A percentile compares a stretch with the other conserved stretches of the same genome.
Conservation (phyloP, 1,140 invertebrate species). For the Plectrocnemia conspersa region DNA sequence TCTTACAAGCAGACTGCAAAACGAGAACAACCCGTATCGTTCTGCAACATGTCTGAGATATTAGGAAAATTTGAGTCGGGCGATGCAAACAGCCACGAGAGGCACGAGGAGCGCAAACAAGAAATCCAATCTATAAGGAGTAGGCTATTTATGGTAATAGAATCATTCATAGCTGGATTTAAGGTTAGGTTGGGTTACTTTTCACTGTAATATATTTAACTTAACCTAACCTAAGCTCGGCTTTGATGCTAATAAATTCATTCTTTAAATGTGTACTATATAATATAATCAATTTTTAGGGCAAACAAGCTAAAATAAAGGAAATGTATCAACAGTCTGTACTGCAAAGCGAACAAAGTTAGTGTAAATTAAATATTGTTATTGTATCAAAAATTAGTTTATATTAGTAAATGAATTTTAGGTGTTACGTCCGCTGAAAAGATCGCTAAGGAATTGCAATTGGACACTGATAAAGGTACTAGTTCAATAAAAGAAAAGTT, state of each 20-base stretch:
- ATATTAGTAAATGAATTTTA: slow-evolving; percentile 33
- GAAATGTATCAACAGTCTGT: slow-evolving; percentile 88
- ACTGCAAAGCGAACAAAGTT: slow-evolving; percentile 65
- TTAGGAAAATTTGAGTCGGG: slow-evolving; percentile 73
- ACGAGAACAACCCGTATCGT: slow-evolving; percentile 70
- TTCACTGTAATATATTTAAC: too few species aligned
- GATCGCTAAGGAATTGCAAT: slow-evolving; percentile 49
- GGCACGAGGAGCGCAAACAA: slow-evolving; percentile 77
- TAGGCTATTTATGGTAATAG: slow-evolving; percentile 74
- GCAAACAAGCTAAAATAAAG: slow-evolving; percentile 85
- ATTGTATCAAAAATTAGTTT: neutral
- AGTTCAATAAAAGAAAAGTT: slow-evolving; percentile 75
- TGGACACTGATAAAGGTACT: slow-evolving; percentile 61
- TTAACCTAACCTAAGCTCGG: too few species aligned
- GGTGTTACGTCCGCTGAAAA: slow-evolving; percentile 59
- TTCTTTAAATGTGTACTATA: too few species aligned
- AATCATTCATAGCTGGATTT: too few species aligned
- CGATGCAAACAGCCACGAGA: slow-evolving; percentile 57
- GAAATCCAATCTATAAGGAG: slow-evolving; percentile 82
- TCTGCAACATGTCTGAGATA: slow-evolving; percentile 80
- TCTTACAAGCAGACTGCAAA: slow-evolving; percentile 53
- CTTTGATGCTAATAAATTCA: too few species aligned
- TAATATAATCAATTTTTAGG: too few species aligned
- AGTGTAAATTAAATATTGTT: slow-evolving; percentile 21
- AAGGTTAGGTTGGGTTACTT: too few species aligned